phyloP scores from a whole-genome alignment of 2,797 vertebrate species.

The Poeciliopsis infans region DNA sequence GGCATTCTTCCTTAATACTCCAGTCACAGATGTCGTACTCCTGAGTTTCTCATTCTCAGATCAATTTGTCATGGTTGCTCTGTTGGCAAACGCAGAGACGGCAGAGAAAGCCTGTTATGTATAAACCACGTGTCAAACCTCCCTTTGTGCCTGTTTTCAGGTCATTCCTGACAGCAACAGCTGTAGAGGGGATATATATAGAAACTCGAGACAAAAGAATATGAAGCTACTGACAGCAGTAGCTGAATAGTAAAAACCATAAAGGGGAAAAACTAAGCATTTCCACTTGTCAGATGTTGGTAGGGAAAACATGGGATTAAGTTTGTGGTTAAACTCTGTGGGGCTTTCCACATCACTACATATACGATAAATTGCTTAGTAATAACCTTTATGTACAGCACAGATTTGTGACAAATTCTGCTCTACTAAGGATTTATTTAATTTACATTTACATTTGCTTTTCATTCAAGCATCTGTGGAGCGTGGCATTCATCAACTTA shows the following conservation, averaged over 20 bases:
- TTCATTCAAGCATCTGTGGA: conserved; percentile 4
- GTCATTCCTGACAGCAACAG: conserved; percentile 69
- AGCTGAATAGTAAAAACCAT: conserved; percentile 23
- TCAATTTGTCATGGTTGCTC: conserved; percentile 64
- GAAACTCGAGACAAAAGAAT: conserved; percentile 50
- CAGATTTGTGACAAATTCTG: conserved; percentile 29
- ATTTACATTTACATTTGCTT: conserved; percentile 14
- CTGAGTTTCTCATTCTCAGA: conserved; percentile 52
- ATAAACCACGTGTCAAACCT: conserved; percentile 57
- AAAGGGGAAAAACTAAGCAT: conserved; percentile 6
- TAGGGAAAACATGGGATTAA: conserved; percentile 21
- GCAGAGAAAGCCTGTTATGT: conserved; percentile 62
- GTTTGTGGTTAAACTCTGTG: conserved; percentile 17
- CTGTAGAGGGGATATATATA: conserved; percentile 70
- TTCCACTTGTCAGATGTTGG: background rate
- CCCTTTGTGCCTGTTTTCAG: conserved; percentile 63
- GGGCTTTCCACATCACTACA: conserved; percentile 24
- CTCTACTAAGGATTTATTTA: background rate
- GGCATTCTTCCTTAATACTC: conserved; percentile 45
- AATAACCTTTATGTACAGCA: conserved; percentile 21
- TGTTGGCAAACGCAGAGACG: conserved; percentile 55
- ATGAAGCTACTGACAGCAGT: conserved; percentile 36
- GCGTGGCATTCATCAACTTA: background rate
- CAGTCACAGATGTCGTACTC: conserved; percentile 36
- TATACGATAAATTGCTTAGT: conserved; percentile 16